Evolutionary conservation across 2,113 vertebrate species (phyloP), one percentile per base, ranked within the genome.

Genomic region (Entelurus aequoreus): DNA sequence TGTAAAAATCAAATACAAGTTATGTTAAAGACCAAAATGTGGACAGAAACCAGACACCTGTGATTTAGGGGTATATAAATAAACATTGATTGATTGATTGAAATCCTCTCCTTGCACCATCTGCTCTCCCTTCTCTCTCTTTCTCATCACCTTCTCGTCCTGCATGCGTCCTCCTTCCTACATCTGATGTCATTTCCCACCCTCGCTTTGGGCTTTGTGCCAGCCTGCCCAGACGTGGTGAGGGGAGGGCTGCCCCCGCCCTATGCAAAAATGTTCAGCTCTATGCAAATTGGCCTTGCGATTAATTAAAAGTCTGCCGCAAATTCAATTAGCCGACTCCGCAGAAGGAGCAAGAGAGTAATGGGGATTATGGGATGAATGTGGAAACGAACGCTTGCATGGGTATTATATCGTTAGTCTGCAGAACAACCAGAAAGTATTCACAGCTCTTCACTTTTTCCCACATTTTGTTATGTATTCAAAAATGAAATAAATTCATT

Each of bases 221-320:
- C 88, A 89, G 63, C 40, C 44, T 37, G 65, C 54, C 71, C 73
- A 76, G 80, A 87, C 82, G 80, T 60, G 85, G 36, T 14, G 60
- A 48, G 50, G 12, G 60, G 68, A 19, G 72, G 72, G 53, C 55
- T 21, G 67, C 19, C 1, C 58, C 1, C 0, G 38, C 55, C 46
- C 6, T 73, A 86, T 86, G 79, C 80, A 84, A 87, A 44, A 81
- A 79, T 8, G 42, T 13, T 51, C 40, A 51, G 77, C 54, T 5
- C 65, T 60, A 48, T 77, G 60, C 73, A 85, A 86, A 90, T 87
- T 46, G 21, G 65, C 48, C 40, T 69, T 40, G 68, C 70, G 77
- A 70, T 90, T 90, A 81, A 89, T 87, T 90, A 90, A 88, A 84
- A 87, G 80, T 82, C 75, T 46, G 68, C 68, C 75, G 75, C 77